Evolutionary conservation across 2,888 invertebrate species (phyloP), one percentile per base, ranked within the genome.

Genomic region (Standfussiana lucernea): DNA sequence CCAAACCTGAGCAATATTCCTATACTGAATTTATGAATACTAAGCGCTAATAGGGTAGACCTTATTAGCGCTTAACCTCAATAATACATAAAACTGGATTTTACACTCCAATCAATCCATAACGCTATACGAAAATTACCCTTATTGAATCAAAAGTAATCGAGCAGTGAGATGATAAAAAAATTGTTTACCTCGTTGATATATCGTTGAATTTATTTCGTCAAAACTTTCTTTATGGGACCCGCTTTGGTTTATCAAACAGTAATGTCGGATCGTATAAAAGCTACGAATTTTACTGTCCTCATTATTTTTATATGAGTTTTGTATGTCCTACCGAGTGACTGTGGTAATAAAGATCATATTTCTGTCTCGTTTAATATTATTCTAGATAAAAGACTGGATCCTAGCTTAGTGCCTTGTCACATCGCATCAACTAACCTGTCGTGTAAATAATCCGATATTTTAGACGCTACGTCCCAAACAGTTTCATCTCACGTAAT

Each of bases 141-240:
- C 64, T 76, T 78, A 83, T 72, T 70, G 68, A 70, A 76, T 65
- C 71, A 75, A 80, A 67, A 69, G 45, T 74, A 73, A 70, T 47
- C 71, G 21, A 32, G 15, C 37, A 72, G 40, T 56, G 15, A 18
- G 15, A 37, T 37, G 64, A 62, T 69, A 70, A 61, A 79, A 76
- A 71, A 72, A n/a, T 21, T 65, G 53, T 75, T 82, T 75, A 62
- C 67, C 35, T 47, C 73, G 1, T 21, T 64, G 72, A 70, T 67
- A 67, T 56, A 75, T 77, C n/a, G 32, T 42, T 32, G 13, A 70
- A 61, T 68, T 77, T 72, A 70, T 75, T 68, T 45, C 28, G 35
- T 69, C 45, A 13, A 24, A 79, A 73, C 40, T 74, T 72, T 76
- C 5, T 80, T 80, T 74, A 74, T 62, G 18, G 21, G 21, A 13